Conservation (phyloP, 2,797 vertebrate species). For the Euphonia xanthogaster region DNA sequence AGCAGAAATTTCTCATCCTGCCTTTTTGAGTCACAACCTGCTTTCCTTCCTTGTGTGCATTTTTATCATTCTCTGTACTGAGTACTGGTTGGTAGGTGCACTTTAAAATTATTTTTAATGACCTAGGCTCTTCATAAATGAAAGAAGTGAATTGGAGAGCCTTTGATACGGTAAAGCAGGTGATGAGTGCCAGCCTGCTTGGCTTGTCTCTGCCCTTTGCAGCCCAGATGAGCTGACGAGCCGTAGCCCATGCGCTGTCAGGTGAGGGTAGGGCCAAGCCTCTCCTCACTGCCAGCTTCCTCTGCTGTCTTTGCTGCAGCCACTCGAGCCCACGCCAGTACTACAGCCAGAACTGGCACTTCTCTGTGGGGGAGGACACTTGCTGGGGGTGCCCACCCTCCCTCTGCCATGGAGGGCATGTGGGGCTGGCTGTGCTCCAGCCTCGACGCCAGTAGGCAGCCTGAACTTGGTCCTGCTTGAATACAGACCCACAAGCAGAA, state of each 20-base stretch:
- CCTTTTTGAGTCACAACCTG: not conserved
- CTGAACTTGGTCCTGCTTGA: not conserved
- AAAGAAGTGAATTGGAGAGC: not conserved
- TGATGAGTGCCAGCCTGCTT: not conserved
- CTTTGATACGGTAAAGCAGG: not conserved
- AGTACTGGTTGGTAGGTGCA: not conserved
- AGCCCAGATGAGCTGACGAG: not conserved
- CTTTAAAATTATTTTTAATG: not conserved
- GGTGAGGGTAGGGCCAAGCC: not conserved
- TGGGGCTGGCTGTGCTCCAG: not conserved
- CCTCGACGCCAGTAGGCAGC: rapidly evolving
- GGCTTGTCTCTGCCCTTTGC: not conserved
- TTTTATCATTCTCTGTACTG: not conserved
- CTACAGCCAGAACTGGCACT: not conserved
- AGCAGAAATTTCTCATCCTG: not conserved
- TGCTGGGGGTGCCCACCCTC: not conserved
- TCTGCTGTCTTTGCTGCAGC: not conserved
- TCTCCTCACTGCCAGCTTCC: not conserved
- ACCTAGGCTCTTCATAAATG: not conserved
- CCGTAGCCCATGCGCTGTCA: rapidly evolving
- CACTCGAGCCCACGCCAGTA: not conserved
- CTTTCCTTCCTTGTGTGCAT: not conserved
- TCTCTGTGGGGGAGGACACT: not conserved
- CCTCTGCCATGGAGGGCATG: rapidly evolving
- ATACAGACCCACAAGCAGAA: not conserved